These are phyloP conservation scores for Drosophila borborema DNA, from an alignment of 2,888 invertebrate species.

Conservation along the genomic window DNA sequence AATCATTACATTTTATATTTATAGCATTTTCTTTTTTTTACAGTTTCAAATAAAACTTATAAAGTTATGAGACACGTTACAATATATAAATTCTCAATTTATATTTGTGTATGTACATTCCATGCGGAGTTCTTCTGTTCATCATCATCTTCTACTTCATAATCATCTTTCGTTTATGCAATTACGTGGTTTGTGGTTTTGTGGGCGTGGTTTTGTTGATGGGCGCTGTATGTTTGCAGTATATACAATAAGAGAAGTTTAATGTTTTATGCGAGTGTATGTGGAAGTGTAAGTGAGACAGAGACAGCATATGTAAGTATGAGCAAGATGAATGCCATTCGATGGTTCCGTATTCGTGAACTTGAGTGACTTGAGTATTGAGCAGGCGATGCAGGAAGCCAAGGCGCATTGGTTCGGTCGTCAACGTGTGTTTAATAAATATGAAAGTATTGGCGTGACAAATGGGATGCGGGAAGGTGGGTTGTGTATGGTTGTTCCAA, in stretches of 20 bases:
- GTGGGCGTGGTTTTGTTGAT: slow-evolving; percentile 29
- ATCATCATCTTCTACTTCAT: slow-evolving; percentile 23
- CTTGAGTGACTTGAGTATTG: slow-evolving; percentile 70
- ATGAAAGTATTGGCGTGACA: slow-evolving; percentile 48
- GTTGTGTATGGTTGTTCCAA: slow-evolving; percentile 18
- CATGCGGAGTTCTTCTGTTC: slow-evolving; percentile 41
- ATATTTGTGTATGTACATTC: slow-evolving; percentile 54
- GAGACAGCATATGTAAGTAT: slow-evolving; percentile 21
- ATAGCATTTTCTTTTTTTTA: slow-evolving; percentile 73
- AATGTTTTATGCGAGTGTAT: neutral
- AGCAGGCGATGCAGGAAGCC: slow-evolving; percentile 48
- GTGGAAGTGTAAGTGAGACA: slow-evolving; percentile 21
- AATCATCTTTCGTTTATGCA: slow-evolving; percentile 23
- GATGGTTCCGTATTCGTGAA: slow-evolving; percentile 3
- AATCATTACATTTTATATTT: slow-evolving; percentile 83
- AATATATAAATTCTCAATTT: slow-evolving; percentile 56
- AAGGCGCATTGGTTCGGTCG: slow-evolving; percentile 44
- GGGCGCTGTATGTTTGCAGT: slow-evolving; percentile 58
- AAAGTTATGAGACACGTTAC: slow-evolving; percentile 57
- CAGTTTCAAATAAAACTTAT: slow-evolving; percentile 71
- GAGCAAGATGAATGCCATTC: slow-evolving; percentile 19
- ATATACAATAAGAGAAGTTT: slow-evolving; percentile 60
- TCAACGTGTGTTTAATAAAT: slow-evolving; percentile 68
- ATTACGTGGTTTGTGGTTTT: slow-evolving; percentile 12
- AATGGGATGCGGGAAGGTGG: slow-evolving; percentile 19